Base-by-base conservation (phyloP, 2,797 vertebrate genomes). In the Sylvilagus floridanus region DNA sequence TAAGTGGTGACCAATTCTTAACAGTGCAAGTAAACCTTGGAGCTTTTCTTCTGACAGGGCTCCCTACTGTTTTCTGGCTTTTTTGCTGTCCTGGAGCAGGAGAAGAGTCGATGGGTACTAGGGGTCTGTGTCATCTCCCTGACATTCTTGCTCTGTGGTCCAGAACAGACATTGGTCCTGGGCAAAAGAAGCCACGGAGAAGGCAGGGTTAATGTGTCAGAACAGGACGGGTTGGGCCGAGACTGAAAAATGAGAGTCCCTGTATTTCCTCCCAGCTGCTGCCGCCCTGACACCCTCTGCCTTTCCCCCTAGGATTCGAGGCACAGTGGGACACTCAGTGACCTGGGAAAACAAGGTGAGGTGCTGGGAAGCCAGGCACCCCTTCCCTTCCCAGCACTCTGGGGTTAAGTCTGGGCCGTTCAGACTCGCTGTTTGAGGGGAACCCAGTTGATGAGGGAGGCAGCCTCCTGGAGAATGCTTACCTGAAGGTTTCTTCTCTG, bases 291-390 rank as follows among this genome's bases (percentile, higher is more conserved):
- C 91, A 63, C 86, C 54, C 28, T 50, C 37, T 76, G 30, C 26
- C 76, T 95, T 78, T 96, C 94, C 26, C 90, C 95, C 78, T 75
- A 99, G 99, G 98, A 99, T 97, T 93, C 97, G 5, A 98, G 97
- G 17, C 98, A 96, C 21, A 95, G 76, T 63, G 99, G 99, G 69
- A 98, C 98, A 0, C 89, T 99, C 57, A 98, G 98, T 94, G 99
- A 99, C 84, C 97, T 99, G 57, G 99, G 99, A 96, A 98, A 97
- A 47, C 97, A 99, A 99, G 99, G 99, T 99, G 76, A 98, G 98
- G 76, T 88, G 0, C 76, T 90, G 32, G 77, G n/a, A 69, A 81
- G 71, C 42, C 52, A 57, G 63, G 57, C 54, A 7, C 4, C 73
- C 22, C 69, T 92, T 77, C 54, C 47, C 16, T 42, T 32, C 13